Conservation (phyloP, 2,797 vertebrate species). For the Craterocephalus amniculus region DNA sequence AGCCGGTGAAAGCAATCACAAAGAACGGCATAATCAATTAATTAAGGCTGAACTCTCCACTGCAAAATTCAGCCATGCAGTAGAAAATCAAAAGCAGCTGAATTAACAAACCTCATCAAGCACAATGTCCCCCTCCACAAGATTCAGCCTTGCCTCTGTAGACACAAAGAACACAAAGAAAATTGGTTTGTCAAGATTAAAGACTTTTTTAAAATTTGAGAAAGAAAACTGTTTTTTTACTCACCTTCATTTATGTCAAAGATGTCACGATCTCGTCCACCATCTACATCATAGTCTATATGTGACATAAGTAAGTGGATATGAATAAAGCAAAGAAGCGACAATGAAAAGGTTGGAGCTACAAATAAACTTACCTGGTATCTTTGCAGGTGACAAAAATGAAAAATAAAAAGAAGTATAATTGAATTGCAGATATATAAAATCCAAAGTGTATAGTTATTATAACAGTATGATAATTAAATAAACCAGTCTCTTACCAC, state of each 20-base stretch:
- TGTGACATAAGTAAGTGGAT: neutral
- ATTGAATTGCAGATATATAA: neutral
- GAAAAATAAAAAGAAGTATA: neutral
- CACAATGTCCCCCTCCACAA: constrained; percentile 92
- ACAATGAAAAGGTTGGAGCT: no score
- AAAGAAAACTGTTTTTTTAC: neutral
- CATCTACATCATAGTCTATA: constrained; percentile 87
- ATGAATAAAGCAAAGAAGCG: constrained; percentile 4
- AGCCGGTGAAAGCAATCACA: constrained; percentile 28
- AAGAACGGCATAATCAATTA: constrained; percentile 4
- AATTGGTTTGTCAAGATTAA: neutral
- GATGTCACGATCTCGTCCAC: constrained; percentile 87
- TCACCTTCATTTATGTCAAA: constrained; percentile 94
- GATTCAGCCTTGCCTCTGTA: constrained; percentile 86
- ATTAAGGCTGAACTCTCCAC: neutral
- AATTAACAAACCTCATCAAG: constrained; percentile 80
- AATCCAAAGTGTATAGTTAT: neutral
- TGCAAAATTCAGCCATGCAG: neutral
- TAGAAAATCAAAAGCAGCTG: neutral
- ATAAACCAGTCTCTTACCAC: constrained; percentile 68
- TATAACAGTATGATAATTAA: neutral
- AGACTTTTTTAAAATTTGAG: neutral
- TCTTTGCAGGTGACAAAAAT: constrained; percentile 54
- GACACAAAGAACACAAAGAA: constrained; percentile 36
- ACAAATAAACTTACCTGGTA: constrained; percentile 60